Evolutionary conservation across 64 coral and sea anemone genomes (phyloP).

Genomic region (Montipora efflorescens): DNA sequence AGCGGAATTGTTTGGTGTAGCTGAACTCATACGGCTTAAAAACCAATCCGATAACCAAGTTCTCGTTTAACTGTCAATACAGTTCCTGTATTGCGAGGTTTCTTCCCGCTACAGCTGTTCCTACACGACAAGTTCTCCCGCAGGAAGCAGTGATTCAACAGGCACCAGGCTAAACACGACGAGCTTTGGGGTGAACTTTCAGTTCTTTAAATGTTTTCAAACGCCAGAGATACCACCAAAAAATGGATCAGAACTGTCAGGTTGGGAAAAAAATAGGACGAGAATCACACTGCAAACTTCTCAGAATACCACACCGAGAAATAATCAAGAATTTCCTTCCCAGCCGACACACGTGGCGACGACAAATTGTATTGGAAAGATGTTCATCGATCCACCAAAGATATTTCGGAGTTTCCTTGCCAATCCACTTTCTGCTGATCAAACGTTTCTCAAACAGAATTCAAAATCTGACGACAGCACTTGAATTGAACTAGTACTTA

Average conservation of each 20-base stretch:
- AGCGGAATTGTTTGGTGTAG: slow-evolving; percentile 28
- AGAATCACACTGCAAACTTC: not conserved
- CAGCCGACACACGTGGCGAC: slow-evolving; percentile 48
- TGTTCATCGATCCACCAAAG: not conserved
- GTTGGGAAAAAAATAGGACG: not conserved
- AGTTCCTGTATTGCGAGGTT: not conserved
- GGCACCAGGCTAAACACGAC: not conserved
- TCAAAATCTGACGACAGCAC: not conserved
- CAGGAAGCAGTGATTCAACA: slow-evolving; percentile 39
- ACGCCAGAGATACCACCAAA: not conserved
- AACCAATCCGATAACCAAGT: not conserved
- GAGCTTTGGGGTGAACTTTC: not conserved
- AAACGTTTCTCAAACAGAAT: not conserved
- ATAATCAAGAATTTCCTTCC: slow-evolving; percentile 45
- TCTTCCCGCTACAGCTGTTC: not conserved
- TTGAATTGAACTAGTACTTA: not conserved
- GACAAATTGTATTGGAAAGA: slow-evolving; percentile 20
- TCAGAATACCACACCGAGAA: not conserved
- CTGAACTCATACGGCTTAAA: slow-evolving; percentile 54
- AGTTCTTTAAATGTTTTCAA: not conserved
- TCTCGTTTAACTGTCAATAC: not conserved
- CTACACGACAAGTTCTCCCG: not conserved
- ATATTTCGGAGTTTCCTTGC: not conserved
- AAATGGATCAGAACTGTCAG: not conserved
- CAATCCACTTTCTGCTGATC: not conserved